A percentile compares a stretch with the other conserved stretches of the same genome.
Evolutionary conservation across 2,113 vertebrate species (phyloP).

Genomic region (Melanostigma gelatinosum): DNA sequence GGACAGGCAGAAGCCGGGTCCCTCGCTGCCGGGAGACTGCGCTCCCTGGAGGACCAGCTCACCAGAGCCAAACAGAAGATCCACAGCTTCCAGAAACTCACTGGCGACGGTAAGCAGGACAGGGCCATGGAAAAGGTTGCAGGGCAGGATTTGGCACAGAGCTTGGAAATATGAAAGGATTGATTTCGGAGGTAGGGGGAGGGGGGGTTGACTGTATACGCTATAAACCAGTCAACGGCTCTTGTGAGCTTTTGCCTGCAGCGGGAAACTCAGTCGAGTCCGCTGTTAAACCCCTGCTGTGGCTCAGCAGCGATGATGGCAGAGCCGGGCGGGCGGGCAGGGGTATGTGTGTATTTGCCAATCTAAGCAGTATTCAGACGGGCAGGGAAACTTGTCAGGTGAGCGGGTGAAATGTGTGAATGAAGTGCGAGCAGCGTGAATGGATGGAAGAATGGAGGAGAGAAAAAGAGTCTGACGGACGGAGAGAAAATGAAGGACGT

Average conservation of each 20-base stretch:
- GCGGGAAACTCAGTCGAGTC: conserved; percentile 28
- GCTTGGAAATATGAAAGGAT: conserved; percentile 40
- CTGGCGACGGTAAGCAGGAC: conserved; percentile 87
- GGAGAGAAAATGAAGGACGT: conserved; percentile 60
- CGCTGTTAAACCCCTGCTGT: conserved; percentile 21
- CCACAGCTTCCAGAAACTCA: conserved; percentile 93
- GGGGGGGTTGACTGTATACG: conserved; percentile 15
- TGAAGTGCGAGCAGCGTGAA: conserved; percentile 57
- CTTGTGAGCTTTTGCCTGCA: conserved; percentile 41
- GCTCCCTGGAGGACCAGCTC: conserved; percentile 95
- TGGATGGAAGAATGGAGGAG: conserved; percentile 39
- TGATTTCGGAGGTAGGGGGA: conserved; percentile 13
- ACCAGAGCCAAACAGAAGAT: conserved; percentile 97
- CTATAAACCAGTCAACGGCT: conserved; percentile 31
- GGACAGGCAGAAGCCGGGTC: conserved; percentile 90
- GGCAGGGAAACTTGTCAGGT: conserved; percentile 59
- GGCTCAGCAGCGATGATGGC: conserved; percentile 37
- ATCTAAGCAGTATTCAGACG: conserved; percentile 64
- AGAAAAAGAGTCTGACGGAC: conserved; percentile 32
- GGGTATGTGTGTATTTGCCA: conserved; percentile 46
- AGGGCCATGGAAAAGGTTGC: conserved; percentile 4
- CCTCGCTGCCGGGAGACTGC: conserved; percentile 90
- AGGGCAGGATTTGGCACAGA: conserved; percentile 31
- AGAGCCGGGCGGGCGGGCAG: neutral
- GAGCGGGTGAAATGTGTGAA: conserved; percentile 66